Evolutionary conservation across 1,140 invertebrate species (phyloP).

Genomic region (Sycobia sp.): DNA sequence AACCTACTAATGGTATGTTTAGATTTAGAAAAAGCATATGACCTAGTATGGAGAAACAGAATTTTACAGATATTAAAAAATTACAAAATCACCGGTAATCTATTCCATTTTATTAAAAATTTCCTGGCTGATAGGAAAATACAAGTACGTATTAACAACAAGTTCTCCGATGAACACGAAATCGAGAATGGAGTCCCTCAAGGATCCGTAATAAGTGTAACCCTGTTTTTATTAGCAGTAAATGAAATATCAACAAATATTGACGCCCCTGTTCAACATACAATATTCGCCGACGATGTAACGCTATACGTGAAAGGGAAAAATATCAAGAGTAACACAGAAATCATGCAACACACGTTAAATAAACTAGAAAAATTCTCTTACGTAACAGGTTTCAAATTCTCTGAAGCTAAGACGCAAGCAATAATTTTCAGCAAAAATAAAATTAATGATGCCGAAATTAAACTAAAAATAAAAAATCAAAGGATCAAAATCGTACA

Average conservation of each 20-base stretch:
- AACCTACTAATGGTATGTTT: conserved; percentile 37
- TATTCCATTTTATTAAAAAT: conserved; percentile 31
- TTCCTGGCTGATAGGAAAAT: conserved; percentile 27
- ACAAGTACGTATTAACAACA: background rate
- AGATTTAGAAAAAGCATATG: conserved; percentile 44
- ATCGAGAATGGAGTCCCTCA: conserved; percentile 2
- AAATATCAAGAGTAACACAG: background rate
- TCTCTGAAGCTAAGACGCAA: no score
- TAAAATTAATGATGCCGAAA: no score
- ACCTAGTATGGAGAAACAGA: conserved; percentile 30
- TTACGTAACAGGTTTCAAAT: no score
- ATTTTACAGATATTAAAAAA: conserved; percentile 27
- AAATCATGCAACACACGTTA: background rate
- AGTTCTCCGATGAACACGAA: no score
- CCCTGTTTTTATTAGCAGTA: background rate
- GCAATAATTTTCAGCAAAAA: no score
- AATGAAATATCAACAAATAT: background rate
- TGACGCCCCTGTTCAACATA: background rate
- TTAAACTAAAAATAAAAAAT: no score
- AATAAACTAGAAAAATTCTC: background rate
- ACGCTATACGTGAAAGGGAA: background rate
- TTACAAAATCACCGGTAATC: conserved; percentile 28
- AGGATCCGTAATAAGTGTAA: background rate
- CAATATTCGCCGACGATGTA: no score
- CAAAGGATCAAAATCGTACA: no score